These are phyloP conservation scores for Pentamera pediparva DNA, from an alignment of 53 echinoderm and acorn worm genomes.

Conservation along the genomic window DNA sequence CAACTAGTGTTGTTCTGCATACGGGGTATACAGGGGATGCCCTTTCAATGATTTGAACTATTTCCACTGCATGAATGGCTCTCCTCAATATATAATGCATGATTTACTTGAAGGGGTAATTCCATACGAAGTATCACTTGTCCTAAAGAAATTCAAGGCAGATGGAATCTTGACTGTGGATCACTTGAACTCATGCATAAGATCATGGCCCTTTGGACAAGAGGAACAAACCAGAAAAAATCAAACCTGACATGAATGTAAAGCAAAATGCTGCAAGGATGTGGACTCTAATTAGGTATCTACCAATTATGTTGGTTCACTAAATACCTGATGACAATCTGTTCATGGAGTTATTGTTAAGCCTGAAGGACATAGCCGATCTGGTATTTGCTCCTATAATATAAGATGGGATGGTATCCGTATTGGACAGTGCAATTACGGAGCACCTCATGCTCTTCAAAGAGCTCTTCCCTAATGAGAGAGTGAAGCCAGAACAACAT, in stretches of 20 bases:
- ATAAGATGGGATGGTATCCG: not conserved
- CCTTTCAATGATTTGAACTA: constrained; percentile 7
- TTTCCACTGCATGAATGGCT: constrained; percentile 17
- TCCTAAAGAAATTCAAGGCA: not conserved
- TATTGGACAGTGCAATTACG: not conserved
- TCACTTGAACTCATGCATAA: not conserved
- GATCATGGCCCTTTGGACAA: not conserved
- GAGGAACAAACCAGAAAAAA: constrained; percentile 2
- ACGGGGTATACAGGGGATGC: not conserved
- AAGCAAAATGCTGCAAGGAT: constrained; percentile 13
- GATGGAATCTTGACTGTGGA: not conserved
- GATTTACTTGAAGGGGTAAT: not conserved
- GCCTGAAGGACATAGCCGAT: no score
- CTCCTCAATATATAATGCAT: not conserved
- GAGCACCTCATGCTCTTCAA: constrained; percentile 17
- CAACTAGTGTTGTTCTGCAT: constrained; percentile 5
- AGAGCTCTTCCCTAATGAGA: not conserved
- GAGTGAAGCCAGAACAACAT: not conserved
- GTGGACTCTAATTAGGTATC: constrained; percentile 1
- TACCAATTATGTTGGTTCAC: constrained; percentile 1
- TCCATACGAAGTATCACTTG: not conserved
- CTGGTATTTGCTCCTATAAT: not conserved
- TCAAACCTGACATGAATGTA: not conserved
- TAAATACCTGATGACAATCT: not conserved
- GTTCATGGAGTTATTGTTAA: constrained; percentile 6